phyloP scores from a whole-genome alignment of 2,113 vertebrate species.

The Chlamydotis undulata region DNA sequence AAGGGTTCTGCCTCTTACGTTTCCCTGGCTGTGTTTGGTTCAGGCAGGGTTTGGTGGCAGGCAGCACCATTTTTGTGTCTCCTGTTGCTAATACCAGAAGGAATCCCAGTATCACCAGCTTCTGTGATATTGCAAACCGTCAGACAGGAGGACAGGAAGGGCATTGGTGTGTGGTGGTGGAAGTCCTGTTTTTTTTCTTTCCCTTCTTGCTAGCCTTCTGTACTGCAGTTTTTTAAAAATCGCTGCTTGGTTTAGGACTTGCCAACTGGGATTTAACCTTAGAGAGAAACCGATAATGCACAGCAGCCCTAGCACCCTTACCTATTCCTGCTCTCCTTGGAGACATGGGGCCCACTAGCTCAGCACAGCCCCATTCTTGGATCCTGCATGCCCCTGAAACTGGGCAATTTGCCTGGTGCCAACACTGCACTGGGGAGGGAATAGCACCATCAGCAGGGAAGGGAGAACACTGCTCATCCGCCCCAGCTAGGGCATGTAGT shows the following conservation, averaged over 20 bases:
- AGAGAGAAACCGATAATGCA: rapidly evolving
- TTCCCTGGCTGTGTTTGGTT: not conserved
- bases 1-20: not conserved
- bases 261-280: not conserved
- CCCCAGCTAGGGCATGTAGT: not conserved
- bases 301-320: not conserved
- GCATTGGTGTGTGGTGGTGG: not conserved
- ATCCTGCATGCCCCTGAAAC: not conserved
- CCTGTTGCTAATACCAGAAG: not conserved
- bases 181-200: not conserved
- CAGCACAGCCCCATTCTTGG: not conserved
- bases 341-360: not conserved
- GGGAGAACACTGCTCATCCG: rapidly evolving
- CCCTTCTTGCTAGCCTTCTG: not conserved
- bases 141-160: not conserved
- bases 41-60: not conserved
- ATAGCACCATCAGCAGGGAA: not conserved
- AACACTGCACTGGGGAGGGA: not conserved
- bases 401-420: not conserved
- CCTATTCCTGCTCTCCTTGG: not conserved
- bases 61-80: not conserved
- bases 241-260: not conserved
- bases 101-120: not conserved
- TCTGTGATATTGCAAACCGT: rapidly evolving
- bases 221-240: not conserved